Conservation (phyloP, 2,113 vertebrate species). For the Apaloderma vittatum region DNA sequence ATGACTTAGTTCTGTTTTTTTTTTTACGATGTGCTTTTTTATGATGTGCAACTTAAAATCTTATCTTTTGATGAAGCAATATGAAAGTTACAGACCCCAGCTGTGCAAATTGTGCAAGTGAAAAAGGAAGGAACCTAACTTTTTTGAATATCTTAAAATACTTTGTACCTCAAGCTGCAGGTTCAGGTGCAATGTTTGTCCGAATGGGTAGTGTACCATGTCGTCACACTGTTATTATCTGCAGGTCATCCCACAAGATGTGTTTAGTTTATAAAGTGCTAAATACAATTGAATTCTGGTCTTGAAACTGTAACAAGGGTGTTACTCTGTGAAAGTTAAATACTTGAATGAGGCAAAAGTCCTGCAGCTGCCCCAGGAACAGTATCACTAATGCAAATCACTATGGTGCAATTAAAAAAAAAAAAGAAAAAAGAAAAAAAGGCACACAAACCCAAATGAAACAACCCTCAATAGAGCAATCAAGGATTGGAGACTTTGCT, state of each 20-base stretch:
- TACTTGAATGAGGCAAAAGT: neutral
- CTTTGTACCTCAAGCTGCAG: neutral
- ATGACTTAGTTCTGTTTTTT: neutral
- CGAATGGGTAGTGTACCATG: neutral
- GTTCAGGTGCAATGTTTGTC: neutral
- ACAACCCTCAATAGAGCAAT: neutral
- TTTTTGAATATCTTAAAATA: neutral
- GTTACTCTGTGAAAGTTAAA: neutral
- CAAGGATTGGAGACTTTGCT: neutral
- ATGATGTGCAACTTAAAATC: neutral
- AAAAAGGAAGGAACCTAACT: neutral
- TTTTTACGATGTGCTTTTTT: neutral
- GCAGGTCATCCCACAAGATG: neutral
- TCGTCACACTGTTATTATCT: neutral
- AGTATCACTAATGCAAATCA: neutral
- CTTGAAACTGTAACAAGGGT: neutral
- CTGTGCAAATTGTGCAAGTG: rapidly evolving
- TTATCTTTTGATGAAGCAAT: neutral
- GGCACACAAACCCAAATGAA: neutral
- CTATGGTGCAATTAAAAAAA: neutral
- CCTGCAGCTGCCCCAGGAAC: neutral
- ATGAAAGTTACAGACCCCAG: neutral
- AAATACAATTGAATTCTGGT: neutral
- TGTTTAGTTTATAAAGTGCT: neutral
- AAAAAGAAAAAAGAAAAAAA: neutral